A percentile compares a stretch with the other conserved stretches of the same genome.
Evolutionary conservation across 2,888 invertebrate genomes (phyloP).

Genomic region (Ptychoptera albimana): DNA sequence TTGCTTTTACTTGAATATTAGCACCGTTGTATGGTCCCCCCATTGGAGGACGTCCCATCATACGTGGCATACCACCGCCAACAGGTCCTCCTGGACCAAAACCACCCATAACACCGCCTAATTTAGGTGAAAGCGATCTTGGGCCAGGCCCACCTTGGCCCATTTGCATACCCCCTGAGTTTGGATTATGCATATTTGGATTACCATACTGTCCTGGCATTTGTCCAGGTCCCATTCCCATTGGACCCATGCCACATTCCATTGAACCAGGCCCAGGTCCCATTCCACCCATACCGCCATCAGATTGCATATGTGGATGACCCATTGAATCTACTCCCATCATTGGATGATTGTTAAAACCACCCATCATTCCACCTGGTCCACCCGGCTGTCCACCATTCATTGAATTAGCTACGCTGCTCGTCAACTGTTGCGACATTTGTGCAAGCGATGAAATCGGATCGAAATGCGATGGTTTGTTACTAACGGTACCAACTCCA

Average conservation of each 20-base stretch:
- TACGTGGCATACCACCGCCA: slow-evolving; percentile 28
- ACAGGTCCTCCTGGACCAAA: slow-evolving; percentile 32
- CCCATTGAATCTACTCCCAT: slow-evolving; percentile 13
- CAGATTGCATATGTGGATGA: slow-evolving; percentile 19
- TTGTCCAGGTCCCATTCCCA: slow-evolving; percentile 9
- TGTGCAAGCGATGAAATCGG: slow-evolving; percentile 87
- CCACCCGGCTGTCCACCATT: slow-evolving; percentile 37
- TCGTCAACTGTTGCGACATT: slow-evolving; percentile 86
- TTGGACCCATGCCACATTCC: slow-evolving; percentile 12
- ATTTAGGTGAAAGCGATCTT: slow-evolving; percentile 47
- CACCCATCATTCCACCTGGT: slow-evolving; percentile 13
- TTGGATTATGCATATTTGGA: slow-evolving; percentile 13
- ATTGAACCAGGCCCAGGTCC: slow-evolving; percentile 25
- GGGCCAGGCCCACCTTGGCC: slow-evolving; percentile 19
- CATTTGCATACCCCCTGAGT: slow-evolving; percentile 24
- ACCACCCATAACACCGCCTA: slow-evolving; percentile 37
- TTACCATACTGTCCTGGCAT: slow-evolving; percentile 11
- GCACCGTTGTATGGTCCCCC: slow-evolving; percentile 41
- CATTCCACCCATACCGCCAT: slow-evolving; percentile 32
- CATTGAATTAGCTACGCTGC: slow-evolving; percentile 45
- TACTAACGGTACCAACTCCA: slow-evolving; percentile 22
- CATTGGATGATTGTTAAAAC: slow-evolving; percentile 9
- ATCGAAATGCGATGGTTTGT: slow-evolving; percentile 63
- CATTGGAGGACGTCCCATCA: slow-evolving; percentile 50
- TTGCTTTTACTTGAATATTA: slow-evolving; percentile 88